A percentile compares a stretch with the other conserved stretches of the same genome.
These are phyloP conservation scores for Rattus norvegicus DNA, from an alignment of 2,113 vertebrate genomes.

Conservation along the genomic window GRCr8 NC_086037.1:43390001-43390500, in stretches of 20 bases:
- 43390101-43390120: conserved; percentile 40
- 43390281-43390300: neutral
- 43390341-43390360: neutral
- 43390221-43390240: neutral
- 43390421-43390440: neutral
- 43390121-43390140: neutral
- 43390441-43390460: neutral
- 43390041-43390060: neutral
- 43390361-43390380: neutral
- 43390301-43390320: neutral
- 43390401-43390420: neutral
- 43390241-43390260: neutral
- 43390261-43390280: neutral
- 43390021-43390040: neutral
- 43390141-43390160: neutral
- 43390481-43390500: neutral
- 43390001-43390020: conserved; percentile 10
- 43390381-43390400: neutral
- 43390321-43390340: neutral
- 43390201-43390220: neutral
- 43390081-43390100: neutral
- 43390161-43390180: neutral
- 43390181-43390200: neutral
- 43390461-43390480: neutral
- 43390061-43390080: conserved; percentile 16